phyloP scores from a whole-genome alignment of 2,113 vertebrate species.

The Alaudala cheleensis region DNA sequence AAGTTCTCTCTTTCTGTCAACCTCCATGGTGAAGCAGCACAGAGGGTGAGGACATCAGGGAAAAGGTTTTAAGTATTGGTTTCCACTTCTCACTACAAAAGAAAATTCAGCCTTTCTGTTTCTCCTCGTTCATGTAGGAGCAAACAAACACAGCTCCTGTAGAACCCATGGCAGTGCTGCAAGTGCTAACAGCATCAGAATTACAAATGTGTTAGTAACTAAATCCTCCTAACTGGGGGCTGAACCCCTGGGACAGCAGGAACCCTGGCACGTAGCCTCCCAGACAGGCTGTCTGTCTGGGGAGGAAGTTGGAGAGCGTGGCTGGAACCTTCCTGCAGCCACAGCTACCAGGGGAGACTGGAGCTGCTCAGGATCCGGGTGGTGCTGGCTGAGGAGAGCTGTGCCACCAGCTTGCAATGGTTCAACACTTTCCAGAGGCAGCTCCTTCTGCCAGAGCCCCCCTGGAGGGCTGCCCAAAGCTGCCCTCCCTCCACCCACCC shows the following conservation, averaged over 20 bases:
- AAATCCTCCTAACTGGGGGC: neutral
- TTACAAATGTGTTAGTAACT: neutral
- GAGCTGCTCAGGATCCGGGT: neutral
- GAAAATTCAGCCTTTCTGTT: neutral
- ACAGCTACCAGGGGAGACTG: neutral
- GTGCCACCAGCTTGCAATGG: neutral
- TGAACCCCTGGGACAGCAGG: neutral
- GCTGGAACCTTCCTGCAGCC: neutral
- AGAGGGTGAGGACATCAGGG: neutral
- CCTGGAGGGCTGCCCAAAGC: neutral
- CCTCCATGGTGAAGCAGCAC: neutral
- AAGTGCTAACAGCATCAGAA: neutral
- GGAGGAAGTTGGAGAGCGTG: slow-evolving; percentile 6
- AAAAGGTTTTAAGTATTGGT: neutral
- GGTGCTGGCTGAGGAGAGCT: neutral
- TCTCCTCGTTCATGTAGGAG: neutral
- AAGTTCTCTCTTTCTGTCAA: neutral
- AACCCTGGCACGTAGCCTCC: slow-evolving; percentile 4
- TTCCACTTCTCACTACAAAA: neutral
- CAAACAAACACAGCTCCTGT: neutral
- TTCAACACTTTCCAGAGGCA: accelerated
- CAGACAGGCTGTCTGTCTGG: slow-evolving; percentile 50
- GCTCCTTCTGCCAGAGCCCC: neutral
- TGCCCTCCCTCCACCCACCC: neutral
- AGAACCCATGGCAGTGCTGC: neutral